phyloP scores from a whole-genome alignment of 1,140 invertebrate species.

The Adoxophyes honmai region DNA sequence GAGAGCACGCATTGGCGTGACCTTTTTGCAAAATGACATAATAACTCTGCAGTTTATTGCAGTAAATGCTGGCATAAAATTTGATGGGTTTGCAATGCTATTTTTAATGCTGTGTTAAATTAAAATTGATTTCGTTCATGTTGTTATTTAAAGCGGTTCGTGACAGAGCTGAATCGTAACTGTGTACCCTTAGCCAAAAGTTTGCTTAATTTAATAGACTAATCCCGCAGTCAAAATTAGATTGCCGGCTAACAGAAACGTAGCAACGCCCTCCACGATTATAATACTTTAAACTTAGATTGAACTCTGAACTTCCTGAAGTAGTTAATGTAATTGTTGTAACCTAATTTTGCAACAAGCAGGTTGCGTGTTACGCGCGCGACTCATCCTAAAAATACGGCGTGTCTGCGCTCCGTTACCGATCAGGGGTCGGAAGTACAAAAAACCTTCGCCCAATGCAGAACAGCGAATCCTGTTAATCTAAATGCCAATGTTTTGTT shows the following conservation, averaged over 20 bases:
- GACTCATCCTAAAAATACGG: conserved; percentile 2
- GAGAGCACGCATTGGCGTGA: conserved; percentile 1
- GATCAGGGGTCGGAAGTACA: not conserved
- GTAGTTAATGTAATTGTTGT: conserved; percentile 16
- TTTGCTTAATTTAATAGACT: too few species aligned
- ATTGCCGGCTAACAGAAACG: not conserved
- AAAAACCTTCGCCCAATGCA: not conserved
- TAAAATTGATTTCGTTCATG: too few species aligned
- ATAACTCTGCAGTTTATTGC: conserved; percentile 14
- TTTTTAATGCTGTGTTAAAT: not conserved
- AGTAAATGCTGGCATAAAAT: conserved; percentile 9
- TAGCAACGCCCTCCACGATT: not conserved
- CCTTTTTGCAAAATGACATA: conserved; percentile 9
- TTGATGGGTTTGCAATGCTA: conserved; percentile 3
- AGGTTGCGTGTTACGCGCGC: conserved; percentile 19
- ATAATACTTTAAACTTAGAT: conserved; percentile 13
- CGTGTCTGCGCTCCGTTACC: not conserved
- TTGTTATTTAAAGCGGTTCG: too few species aligned
- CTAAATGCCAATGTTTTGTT: too few species aligned
- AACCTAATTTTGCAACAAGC: conserved; percentile 17
- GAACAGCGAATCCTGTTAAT: too few species aligned
- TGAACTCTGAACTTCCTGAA: conserved; percentile 12
- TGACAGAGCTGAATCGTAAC: too few species aligned
- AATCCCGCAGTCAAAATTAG: not conserved
- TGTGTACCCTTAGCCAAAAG: too few species aligned